Percentiles rank a stretch among this genome's conserved stretches.
Evolutionary conservation across 1,140 invertebrate species (phyloP).

Genomic region (Drosophila pandora): DNA sequence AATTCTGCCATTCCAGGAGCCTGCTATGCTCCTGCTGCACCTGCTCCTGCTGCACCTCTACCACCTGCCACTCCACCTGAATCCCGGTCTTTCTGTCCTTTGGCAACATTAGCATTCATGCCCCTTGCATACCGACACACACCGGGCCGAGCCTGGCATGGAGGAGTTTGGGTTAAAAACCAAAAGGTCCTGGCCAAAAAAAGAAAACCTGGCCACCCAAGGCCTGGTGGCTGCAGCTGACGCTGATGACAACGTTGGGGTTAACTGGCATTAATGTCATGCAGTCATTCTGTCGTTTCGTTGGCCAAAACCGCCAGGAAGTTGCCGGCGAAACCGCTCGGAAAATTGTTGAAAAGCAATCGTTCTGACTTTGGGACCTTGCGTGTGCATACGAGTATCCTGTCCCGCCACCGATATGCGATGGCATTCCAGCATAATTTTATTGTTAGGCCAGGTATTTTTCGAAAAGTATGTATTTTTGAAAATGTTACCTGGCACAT

Average conservation of each 20-base stretch:
- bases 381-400: conserved; percentile 25
- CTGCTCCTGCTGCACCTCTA: conserved; percentile 4
- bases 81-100: not conserved
- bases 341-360: conserved; percentile 65
- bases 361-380: conserved; percentile 15
- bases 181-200: conserved; percentile 47
- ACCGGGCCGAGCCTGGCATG: not conserved
- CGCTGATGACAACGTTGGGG: conserved; percentile 65
- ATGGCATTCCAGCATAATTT: conserved; percentile 12
- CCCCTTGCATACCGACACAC: conserved; percentile 50
- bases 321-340: conserved; percentile 39
- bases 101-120: conserved; percentile 69
- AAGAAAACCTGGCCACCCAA: conserved; percentile 11
- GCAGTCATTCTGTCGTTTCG: conserved; percentile 60
- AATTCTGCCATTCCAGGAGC: conserved; percentile 25
- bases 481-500: not conserved
- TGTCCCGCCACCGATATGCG: conserved; percentile 1
- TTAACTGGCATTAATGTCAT: conserved; percentile 81
- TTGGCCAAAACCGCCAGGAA: conserved; percentile 16
- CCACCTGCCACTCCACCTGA: not conserved
- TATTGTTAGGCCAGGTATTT: conserved; percentile 29
- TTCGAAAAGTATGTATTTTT: conserved; percentile 18
- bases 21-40: not conserved
- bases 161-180: conserved; percentile 6
- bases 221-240: conserved; percentile 56